Conservation (phyloP, 1,140 invertebrate genomes). For the Aethina tumida region DNA sequence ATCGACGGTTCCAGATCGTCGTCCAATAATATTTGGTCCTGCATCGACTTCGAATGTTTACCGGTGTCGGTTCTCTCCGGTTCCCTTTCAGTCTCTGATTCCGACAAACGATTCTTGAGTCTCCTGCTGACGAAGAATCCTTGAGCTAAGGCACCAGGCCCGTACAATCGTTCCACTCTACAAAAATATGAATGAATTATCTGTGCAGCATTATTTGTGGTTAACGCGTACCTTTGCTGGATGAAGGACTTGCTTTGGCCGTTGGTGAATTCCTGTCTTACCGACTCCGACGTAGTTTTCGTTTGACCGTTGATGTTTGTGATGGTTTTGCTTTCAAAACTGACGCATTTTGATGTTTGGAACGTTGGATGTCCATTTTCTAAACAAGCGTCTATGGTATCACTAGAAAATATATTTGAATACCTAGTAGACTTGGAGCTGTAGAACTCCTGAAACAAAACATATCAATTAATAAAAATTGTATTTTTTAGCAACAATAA, state of each 20-base stretch:
- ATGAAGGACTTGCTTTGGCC: conserved; percentile 68
- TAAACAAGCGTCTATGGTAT: conserved; percentile 25
- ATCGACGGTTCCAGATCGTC: conserved; percentile 15
- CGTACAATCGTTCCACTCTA: conserved; percentile 78
- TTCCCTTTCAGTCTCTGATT: conserved; percentile 14
- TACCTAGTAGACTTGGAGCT: conserved; percentile 18
- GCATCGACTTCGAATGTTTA: conserved; percentile 28
- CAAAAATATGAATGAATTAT: no score
- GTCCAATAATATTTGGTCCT: conserved; percentile 24
- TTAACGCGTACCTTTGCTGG: no score
- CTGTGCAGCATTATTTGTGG: no score
- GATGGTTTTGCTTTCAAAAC: conserved; percentile 20
- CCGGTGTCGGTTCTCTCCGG: conserved; percentile 5
- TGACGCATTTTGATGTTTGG: conserved; percentile 16
- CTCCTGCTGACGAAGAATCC: conserved; percentile 65
- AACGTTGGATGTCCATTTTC: conserved; percentile 18
- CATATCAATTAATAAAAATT: neutral
- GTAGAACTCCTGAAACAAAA: conserved; percentile 14
- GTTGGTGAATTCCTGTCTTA: conserved; percentile 28
- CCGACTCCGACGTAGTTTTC: conserved; percentile 8
- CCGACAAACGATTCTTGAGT: conserved; percentile 24
- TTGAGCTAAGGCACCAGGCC: conserved; percentile 71
- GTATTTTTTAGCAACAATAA: conserved; percentile 7
- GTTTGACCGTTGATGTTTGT: conserved; percentile 10
- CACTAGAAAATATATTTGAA: conserved; percentile 13